Conservation (phyloP, 2,888 invertebrate genomes). For the Latrodectus elegans region DNA sequence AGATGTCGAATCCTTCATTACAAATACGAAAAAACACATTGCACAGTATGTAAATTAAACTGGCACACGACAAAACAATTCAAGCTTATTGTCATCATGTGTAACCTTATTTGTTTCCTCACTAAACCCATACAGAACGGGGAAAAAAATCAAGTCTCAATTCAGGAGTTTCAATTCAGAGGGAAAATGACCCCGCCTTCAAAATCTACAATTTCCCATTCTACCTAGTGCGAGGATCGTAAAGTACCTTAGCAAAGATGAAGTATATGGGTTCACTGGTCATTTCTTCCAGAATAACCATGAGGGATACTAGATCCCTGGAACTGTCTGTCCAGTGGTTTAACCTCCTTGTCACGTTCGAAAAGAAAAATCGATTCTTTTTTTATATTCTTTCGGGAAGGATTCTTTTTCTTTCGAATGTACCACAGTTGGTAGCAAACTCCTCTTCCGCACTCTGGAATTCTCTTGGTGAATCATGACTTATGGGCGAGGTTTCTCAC, state of each 20-base stretch:
- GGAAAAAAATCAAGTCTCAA: too few species aligned
- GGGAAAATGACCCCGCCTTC: too few species aligned
- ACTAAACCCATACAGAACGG: too few species aligned
- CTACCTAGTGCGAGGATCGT: background rate
- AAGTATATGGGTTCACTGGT: constrained; percentile 3
- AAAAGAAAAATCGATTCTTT: constrained; percentile 33
- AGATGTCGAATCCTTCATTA: too few species aligned
- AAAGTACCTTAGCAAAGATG: background rate
- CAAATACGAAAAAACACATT: too few species aligned
- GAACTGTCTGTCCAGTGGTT: constrained; percentile 4
- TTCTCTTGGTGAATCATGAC: constrained; percentile 22
- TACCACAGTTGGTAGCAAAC: constrained; percentile 12
- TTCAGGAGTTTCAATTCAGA: too few species aligned
- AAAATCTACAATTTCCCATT: background rate
- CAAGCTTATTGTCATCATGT: too few species aligned
- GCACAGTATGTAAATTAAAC: too few species aligned
- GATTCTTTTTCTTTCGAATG: constrained; percentile 38
- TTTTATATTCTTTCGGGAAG: background rate
- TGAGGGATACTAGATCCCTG: constrained; percentile 13
- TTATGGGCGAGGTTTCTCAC: constrained; percentile 37
- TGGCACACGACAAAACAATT: too few species aligned
- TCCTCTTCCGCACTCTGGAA: background rate
- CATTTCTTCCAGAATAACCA: constrained; percentile 13
- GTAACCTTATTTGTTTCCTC: too few species aligned
- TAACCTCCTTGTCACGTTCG: constrained; percentile 44